phyloP scores from a whole-genome alignment of 2,888 invertebrate genomes.

The Stegophylla sp. region DNA sequence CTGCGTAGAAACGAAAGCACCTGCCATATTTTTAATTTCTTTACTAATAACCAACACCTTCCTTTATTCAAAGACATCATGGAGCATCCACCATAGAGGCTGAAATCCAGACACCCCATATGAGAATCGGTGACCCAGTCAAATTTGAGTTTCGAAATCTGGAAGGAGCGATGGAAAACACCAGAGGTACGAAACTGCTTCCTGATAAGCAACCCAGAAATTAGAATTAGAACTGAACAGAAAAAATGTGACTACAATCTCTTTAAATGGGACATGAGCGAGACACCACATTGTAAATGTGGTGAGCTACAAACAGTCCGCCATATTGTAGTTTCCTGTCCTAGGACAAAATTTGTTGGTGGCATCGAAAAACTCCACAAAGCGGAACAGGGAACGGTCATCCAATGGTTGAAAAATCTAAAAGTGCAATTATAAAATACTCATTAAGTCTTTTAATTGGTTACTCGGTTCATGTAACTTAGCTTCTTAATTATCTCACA shows the following conservation, averaged over 20 bases:
- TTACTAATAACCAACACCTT: not conserved
- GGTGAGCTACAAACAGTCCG: not conserved
- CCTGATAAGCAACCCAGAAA: too few relatives aligned
- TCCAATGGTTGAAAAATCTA: not conserved
- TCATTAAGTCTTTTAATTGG: too few relatives aligned
- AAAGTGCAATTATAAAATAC: not conserved
- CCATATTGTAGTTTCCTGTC: not conserved
- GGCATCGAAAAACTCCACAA: not conserved
- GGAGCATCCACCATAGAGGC: not conserved
- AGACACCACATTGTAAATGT: not conserved
- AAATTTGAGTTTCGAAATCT: not conserved
- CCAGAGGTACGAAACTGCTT: too few relatives aligned
- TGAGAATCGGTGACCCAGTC: not conserved
- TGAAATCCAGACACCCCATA: conserved; percentile 4
- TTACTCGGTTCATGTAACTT: too few relatives aligned
- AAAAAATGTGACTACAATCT: too few relatives aligned
- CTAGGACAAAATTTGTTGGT: not conserved
- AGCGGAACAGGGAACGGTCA: not conserved
- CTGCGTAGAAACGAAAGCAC: too few relatives aligned
- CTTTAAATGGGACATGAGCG: too few relatives aligned
- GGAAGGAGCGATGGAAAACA: too few relatives aligned
- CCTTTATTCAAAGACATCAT: not conserved
- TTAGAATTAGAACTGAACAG: too few relatives aligned
- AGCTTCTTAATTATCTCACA: too few relatives aligned
- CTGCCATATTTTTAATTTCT: too few relatives aligned